Evolutionary conservation across 2,888 invertebrate genomes (phyloP).

Genomic region (Stegana nigrithorax): DNA sequence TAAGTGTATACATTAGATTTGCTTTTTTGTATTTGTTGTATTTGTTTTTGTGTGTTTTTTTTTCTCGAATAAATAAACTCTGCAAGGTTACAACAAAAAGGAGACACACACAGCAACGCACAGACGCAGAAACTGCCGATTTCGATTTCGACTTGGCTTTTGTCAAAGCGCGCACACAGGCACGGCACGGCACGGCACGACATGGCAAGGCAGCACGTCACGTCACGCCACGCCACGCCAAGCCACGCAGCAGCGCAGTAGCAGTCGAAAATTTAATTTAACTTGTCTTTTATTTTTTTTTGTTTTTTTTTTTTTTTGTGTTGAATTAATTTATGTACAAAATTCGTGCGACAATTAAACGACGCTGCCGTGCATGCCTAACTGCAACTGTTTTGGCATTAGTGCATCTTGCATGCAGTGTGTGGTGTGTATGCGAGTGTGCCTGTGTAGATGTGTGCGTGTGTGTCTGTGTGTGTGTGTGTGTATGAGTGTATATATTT

Average conservation of each 20-base stretch:
- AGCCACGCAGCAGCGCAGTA: no score
- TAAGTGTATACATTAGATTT: not conserved
- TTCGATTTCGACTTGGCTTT: no score
- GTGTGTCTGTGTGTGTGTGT: not conserved
- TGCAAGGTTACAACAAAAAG: not conserved
- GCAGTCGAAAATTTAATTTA: not conserved
- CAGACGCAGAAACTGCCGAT: no score
- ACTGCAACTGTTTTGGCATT: no score
- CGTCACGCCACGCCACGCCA: no score
- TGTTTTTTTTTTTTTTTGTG: not conserved
- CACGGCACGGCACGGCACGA: no score
- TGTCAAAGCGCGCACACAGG: no score
- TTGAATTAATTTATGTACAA: slow-evolving; percentile 52
- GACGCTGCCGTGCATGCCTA: no score
- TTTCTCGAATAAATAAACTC: not conserved
- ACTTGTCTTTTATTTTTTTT: not conserved
- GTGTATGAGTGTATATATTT: not conserved
- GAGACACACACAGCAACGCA: not conserved
- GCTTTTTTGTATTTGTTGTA: not conserved
- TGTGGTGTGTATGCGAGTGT: no score
- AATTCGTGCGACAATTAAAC: slow-evolving; percentile 58
- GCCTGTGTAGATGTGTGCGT: no score
- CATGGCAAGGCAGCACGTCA: no score
- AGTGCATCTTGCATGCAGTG: no score
- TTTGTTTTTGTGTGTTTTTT: not conserved